Percentiles rank a stretch among this genome's conserved stretches.
These are phyloP conservation scores for Phrynosoma platyrhinos DNA, from an alignment of 2,113 vertebrate species.

Conservation along the genomic window DNA sequence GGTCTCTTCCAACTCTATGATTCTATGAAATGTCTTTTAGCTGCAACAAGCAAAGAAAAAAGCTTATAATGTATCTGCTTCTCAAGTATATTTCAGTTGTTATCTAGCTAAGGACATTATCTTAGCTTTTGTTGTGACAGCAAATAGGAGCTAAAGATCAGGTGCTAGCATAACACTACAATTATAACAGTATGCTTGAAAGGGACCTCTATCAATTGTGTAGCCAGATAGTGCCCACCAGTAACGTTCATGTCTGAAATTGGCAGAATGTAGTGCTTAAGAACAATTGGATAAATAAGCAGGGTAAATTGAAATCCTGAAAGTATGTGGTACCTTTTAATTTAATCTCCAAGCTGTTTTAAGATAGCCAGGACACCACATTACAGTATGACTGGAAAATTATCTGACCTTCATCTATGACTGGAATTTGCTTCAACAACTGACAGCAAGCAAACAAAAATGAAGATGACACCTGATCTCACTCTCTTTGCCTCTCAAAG, in stretches of 20 bases:
- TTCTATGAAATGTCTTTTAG: background rate
- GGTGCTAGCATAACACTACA: background rate
- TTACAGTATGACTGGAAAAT: slow-evolving; percentile 60
- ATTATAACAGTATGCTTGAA: background rate
- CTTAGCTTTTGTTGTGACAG: slow-evolving; percentile 16
- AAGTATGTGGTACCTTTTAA: slow-evolving; percentile 47
- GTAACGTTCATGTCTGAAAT: background rate
- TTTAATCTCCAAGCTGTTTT: slow-evolving; percentile 49
- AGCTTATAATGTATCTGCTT: background rate
- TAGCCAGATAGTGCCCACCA: background rate
- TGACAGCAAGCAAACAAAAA: slow-evolving; percentile 29
- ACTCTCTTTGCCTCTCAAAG: background rate
- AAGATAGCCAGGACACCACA: slow-evolving; percentile 55
- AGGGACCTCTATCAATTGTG: background rate
- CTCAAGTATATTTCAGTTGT: slow-evolving; percentile 13
- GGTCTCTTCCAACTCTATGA: too few relatives aligned
- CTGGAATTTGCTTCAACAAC: slow-evolving; percentile 58
- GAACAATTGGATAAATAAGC: background rate
- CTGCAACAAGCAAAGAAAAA: background rate
- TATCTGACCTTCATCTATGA: slow-evolving; percentile 30
- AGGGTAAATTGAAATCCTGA: background rate
- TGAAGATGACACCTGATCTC: background rate
- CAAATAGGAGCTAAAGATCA: slow-evolving; percentile 7
- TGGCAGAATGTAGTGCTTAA: background rate
- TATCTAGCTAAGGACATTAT: slow-evolving; percentile 9